Evolutionary conservation across 2,113 vertebrate genomes (phyloP).

Genomic region (Corvus moneduloides): DNA sequence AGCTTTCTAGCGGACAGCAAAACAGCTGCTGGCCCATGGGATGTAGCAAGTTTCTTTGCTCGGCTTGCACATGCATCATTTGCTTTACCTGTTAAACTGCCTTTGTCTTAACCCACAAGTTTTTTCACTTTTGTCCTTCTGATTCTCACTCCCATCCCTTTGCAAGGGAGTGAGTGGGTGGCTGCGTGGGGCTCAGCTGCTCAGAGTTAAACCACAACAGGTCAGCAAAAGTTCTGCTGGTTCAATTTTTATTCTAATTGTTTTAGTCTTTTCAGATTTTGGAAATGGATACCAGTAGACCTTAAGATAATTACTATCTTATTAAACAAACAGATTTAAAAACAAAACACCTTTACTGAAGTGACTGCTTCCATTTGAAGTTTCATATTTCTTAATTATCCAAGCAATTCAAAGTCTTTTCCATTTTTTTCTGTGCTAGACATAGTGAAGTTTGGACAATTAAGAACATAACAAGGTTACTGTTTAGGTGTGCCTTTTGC

Average conservation of each 20-base stretch:
- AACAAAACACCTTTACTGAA: background rate
- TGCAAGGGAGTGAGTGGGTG: fast-evolving
- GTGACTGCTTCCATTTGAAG: background rate
- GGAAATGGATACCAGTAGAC: background rate
- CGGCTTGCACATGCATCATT: background rate
- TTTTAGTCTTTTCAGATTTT: background rate
- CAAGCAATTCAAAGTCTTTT: background rate
- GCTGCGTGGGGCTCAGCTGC: background rate
- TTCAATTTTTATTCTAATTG: background rate
- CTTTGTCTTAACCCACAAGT: background rate
- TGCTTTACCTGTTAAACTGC: background rate
- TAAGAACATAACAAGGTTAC: background rate
- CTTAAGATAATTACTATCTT: background rate
- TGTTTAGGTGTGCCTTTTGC: background rate
- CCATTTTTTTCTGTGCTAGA: background rate
- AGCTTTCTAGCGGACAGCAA: background rate
- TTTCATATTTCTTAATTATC: background rate
- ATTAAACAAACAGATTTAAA: background rate
- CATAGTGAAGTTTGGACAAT: background rate
- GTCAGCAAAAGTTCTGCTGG: background rate
- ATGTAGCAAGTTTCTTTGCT: background rate
- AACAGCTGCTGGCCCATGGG: background rate
- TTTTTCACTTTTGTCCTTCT: background rate
- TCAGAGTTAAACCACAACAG: background rate
- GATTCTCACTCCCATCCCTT: background rate